phyloP scores from a whole-genome alignment of 2,113 vertebrate genomes.

The Saguinus imperator region DNA sequence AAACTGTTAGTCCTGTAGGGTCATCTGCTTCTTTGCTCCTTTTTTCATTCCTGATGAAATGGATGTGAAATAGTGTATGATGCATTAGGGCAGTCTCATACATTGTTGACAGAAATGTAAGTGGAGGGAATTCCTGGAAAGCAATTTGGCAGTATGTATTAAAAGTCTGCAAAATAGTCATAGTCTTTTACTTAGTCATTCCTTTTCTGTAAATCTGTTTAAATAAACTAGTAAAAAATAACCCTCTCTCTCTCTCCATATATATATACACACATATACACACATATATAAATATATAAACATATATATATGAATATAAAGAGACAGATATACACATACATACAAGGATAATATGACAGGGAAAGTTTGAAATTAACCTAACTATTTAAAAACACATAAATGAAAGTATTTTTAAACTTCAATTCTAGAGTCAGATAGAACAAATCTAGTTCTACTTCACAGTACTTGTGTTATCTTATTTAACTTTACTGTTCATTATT shows the following conservation, averaged over 20 bases:
- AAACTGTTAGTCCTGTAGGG: background rate
- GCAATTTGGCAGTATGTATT: background rate
- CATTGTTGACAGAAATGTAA: background rate
- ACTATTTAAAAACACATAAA: background rate
- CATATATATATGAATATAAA: background rate
- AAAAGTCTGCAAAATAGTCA: background rate
- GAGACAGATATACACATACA: background rate
- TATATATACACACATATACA: background rate
- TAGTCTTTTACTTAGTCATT: background rate
- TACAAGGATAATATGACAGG: background rate
- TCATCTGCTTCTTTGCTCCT: background rate
- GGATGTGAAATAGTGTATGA: background rate
- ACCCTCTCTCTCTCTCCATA: background rate
- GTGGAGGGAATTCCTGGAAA: background rate
- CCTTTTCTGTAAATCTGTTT: slow-evolving; percentile 27
- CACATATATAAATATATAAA: background rate
- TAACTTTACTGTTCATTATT: background rate
- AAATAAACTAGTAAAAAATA: slow-evolving; percentile 6
- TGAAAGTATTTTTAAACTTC: background rate
- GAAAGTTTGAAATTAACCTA: background rate
- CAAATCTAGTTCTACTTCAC: background rate
- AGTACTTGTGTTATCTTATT: background rate
- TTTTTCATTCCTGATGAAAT: background rate
- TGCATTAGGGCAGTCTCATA: background rate
- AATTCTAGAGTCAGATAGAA: background rate